phyloP scores from a whole-genome alignment of 2,888 invertebrate genomes.

The Melanostoma scalare region DNA sequence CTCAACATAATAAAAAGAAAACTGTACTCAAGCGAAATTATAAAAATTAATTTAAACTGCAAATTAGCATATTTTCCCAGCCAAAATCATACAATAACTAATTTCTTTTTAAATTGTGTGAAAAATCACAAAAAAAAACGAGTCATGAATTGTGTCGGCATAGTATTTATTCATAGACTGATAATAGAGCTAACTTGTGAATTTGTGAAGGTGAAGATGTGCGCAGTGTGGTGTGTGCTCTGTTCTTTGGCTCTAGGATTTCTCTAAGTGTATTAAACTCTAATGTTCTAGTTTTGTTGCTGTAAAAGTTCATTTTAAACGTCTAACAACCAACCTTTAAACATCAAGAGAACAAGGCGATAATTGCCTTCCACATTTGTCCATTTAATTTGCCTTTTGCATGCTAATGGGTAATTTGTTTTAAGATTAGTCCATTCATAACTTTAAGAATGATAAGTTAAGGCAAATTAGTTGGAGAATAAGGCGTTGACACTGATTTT shows the following conservation, averaged over 20 bases:
- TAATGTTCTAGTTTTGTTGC: not conserved
- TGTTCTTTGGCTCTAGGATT: not conserved
- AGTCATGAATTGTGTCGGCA: conserved; percentile 60
- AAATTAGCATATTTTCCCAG: conserved; percentile 26
- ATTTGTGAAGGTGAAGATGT: too few species aligned
- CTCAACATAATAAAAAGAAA: conserved; percentile 25
- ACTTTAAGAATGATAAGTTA: conserved; percentile 9
- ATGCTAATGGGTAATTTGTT: conserved; percentile 56
- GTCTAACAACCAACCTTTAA: conserved; percentile 42
- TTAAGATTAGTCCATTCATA: conserved; percentile 17
- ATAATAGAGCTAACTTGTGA: not conserved
- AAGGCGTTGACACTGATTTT: conserved; percentile 54
- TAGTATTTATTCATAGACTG: conserved; percentile 60
- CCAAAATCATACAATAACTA: conserved; percentile 33
- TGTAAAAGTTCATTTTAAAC: conserved; percentile 8
- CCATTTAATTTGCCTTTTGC: conserved; percentile 59
- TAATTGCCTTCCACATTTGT: conserved; percentile 55
- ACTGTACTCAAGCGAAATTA: not conserved
- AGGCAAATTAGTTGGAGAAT: conserved; percentile 35
- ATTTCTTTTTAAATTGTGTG: conserved; percentile 39
- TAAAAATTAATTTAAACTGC: conserved; percentile 12
- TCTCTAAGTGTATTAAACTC: not conserved
- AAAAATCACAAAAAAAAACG: conserved; percentile 49
- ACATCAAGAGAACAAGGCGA: conserved; percentile 30
- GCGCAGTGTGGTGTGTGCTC: too few species aligned